Percentiles rank a stretch among this genome's conserved stretches.
These are phyloP conservation scores for Temnothorax longispinosus DNA, from an alignment of 1,140 invertebrate species.

Conservation along the genomic window DNA sequence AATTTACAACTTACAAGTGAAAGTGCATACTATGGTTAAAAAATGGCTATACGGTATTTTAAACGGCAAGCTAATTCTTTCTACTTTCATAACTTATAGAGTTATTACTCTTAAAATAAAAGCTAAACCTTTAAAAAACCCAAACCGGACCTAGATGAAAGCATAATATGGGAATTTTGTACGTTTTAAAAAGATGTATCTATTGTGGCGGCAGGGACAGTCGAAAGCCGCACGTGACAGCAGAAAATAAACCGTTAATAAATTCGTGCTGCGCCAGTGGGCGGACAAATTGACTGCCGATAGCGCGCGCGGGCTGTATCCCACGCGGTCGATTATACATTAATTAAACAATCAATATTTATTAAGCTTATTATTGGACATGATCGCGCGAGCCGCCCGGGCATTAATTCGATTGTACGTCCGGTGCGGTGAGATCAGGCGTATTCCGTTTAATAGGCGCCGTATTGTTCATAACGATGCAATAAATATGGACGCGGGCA, in stretches of 20 bases:
- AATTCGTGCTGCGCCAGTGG: conserved; percentile 68
- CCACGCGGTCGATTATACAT: conserved; percentile 80
- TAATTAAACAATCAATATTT: conserved; percentile 86
- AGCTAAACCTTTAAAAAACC: too few species aligned
- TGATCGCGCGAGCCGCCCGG: conserved; percentile 68
- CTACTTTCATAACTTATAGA: background rate
- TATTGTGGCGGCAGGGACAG: background rate
- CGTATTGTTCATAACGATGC: conserved; percentile 84
- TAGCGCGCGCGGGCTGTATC: conserved; percentile 61
- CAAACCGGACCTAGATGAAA: too few species aligned
- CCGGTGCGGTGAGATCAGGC: conserved; percentile 63
- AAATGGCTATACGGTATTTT: too few species aligned
- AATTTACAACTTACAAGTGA: background rate
- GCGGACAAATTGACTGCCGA: conserved; percentile 77
- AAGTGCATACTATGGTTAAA: background rate
- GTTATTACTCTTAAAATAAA: too few species aligned
- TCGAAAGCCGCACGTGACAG: conserved; percentile 15
- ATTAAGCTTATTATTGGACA: conserved; percentile 80
- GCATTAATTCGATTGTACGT: conserved; percentile 81
- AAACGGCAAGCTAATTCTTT: background rate
- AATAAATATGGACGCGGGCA: conserved; percentile 84
- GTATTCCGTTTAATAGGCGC: conserved; percentile 83
- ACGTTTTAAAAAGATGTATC: background rate
- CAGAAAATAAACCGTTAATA: conserved; percentile 61
- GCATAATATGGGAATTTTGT: background rate